Evolutionary conservation across 2,888 invertebrate genomes (phyloP).

Genomic region (Oligia strigilis): DNA sequence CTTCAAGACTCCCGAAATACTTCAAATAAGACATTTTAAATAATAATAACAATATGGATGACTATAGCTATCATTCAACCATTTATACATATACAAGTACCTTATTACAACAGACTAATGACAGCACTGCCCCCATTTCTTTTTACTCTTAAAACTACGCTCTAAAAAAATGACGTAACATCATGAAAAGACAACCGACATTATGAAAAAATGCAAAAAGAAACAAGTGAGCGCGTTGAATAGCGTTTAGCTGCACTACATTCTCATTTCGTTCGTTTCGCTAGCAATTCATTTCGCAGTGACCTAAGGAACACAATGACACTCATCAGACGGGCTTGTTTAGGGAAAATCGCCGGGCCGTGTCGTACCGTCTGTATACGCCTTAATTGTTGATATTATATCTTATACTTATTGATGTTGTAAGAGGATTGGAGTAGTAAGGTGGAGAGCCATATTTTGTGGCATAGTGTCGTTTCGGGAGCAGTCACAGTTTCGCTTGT

Average conservation of each 20-base stretch:
- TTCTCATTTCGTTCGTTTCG: constrained; percentile 58
- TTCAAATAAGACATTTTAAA: too few species aligned
- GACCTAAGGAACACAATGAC: constrained; percentile 78
- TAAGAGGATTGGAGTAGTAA: neutral
- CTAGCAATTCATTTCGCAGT: constrained; percentile 63
- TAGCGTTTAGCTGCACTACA: constrained; percentile 60
- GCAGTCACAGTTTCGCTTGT: neutral
- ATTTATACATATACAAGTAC: too few species aligned
- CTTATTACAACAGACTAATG: neutral
- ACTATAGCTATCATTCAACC: neutral
- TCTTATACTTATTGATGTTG: constrained; percentile 45
- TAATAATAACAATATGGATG: neutral
- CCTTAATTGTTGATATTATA: constrained; percentile 78
- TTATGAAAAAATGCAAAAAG: constrained; percentile 49
- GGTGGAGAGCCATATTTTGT: neutral
- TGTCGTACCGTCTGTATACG: constrained; percentile 72
- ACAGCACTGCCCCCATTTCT: neutral
- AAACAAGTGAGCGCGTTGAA: constrained; percentile 52
- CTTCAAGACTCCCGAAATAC: too few species aligned
- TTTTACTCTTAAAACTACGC: neutral
- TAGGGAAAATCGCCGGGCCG: constrained; percentile 76
- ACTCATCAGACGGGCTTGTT: constrained; percentile 88
- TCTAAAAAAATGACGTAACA: constrained; percentile 13
- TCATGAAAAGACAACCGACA: constrained; percentile 33
- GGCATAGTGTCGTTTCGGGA: neutral